These are phyloP conservation scores for Neoitamus cyanurus DNA, from an alignment of 2,888 invertebrate species.

Conservation along the genomic window DNA sequence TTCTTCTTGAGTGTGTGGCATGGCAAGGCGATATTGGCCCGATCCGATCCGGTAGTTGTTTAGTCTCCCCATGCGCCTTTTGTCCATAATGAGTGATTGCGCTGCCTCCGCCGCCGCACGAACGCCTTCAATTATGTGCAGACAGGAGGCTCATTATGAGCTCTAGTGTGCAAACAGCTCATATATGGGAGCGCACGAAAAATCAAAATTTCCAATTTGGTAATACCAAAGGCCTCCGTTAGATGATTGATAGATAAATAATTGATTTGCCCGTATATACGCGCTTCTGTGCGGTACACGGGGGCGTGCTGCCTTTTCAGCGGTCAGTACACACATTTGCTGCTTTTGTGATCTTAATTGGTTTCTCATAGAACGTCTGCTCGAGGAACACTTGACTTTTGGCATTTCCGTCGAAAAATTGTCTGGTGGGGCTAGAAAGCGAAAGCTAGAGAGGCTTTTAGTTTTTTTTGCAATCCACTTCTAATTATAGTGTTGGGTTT, in stretches of 20 bases:
- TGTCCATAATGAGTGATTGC: not conserved
- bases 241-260: not conserved
- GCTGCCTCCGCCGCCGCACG: not conserved
- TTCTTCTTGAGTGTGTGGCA: not conserved
- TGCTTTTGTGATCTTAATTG: not conserved
- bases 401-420: not conserved
- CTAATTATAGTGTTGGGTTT: not conserved
- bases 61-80: not conserved
- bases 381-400: not conserved
- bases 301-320: not conserved
- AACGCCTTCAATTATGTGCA: not conserved
- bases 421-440: not conserved
- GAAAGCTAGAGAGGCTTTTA: not conserved
- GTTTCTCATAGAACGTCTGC: not conserved
- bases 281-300: not conserved
- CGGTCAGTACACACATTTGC: not conserved
- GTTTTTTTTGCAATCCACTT: not conserved
- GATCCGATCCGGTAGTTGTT: not conserved
- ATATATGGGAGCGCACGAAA: not conserved
- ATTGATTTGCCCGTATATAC: not conserved
- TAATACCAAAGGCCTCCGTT: not conserved
- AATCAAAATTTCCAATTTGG: not conserved
- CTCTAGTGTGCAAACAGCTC: not conserved
- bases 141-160: not conserved
- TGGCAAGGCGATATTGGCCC: too few relatives aligned